These are phyloP conservation scores for Hemaris fuciformis DNA, from an alignment of 2,888 invertebrate genomes.

Conservation along the genomic window DNA sequence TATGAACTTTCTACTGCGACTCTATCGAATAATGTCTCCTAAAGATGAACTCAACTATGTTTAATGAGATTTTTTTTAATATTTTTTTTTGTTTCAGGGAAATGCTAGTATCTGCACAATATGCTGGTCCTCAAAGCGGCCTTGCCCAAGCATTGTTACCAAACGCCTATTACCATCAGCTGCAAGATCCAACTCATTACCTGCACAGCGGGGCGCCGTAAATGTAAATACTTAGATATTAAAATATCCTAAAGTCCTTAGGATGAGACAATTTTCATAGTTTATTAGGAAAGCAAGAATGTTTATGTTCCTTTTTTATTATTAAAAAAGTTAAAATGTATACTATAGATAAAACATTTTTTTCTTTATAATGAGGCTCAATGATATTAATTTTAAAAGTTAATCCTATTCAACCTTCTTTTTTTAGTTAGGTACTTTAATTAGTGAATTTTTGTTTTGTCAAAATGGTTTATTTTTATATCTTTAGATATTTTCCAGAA, in stretches of 20 bases:
- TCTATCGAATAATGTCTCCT: too few species aligned
- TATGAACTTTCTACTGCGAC: too few species aligned
- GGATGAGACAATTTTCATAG: neutral
- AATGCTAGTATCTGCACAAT: slow-evolving; percentile 72
- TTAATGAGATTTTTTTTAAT: neutral
- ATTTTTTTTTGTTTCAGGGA: slow-evolving; percentile 54
- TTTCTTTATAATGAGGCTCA: neutral
- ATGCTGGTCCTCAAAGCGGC: slow-evolving; percentile 64
- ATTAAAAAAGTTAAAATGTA: neutral
- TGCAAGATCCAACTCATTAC: slow-evolving; percentile 70
- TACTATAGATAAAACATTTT: neutral
- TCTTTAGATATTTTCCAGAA: too few species aligned
- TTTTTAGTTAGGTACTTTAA: too few species aligned
- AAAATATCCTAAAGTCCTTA: too few species aligned
- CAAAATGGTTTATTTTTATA: too few species aligned
- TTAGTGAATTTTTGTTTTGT: too few species aligned
- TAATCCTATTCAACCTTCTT: neutral
- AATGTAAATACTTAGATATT: slow-evolving; percentile 20
- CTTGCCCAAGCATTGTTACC: slow-evolving; percentile 67
- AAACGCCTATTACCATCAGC: slow-evolving; percentile 71
- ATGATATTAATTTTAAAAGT: neutral
- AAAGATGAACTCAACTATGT: too few species aligned
- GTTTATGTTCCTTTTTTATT: neutral
- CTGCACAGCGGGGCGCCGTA: slow-evolving; percentile 59
- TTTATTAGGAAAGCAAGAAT: neutral